A percentile compares a stretch with the other conserved stretches of the same genome.
phyloP scores from a whole-genome alignment of 2,888 invertebrate species.

The Boloria selene region DNA sequence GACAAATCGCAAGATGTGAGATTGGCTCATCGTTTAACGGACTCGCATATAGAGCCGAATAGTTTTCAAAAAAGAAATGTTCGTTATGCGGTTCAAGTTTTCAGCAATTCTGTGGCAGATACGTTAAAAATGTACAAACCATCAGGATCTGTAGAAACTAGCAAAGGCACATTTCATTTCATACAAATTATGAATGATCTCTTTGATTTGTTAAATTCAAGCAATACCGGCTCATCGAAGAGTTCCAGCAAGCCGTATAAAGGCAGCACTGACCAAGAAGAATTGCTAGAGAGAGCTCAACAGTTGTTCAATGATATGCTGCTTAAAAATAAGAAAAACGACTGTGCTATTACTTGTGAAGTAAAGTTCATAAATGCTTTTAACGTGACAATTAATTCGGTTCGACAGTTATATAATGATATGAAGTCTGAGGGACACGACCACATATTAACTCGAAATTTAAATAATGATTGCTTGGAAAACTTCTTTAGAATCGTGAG shows the following conservation, averaged over 20 bases:
- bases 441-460: not conserved
- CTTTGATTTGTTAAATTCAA: too few species aligned
- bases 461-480: not conserved
- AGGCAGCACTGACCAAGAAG: too few species aligned
- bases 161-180: too few species aligned
- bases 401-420: not conserved
- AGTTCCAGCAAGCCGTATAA: too few species aligned
- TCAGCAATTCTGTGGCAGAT: not conserved
- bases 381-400: not conserved
- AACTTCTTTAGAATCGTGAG: too few species aligned
- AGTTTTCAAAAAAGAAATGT: not conserved
- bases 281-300: too few species aligned
- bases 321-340: too few species aligned
- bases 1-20: not conserved
- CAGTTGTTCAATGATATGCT: too few species aligned
- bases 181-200: too few species aligned
- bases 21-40: not conserved
- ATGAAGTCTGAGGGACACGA: not conserved
- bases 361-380: not conserved
- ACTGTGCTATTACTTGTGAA: not conserved
- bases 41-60: not conserved
- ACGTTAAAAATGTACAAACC: not conserved
- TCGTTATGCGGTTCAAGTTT: conserved; percentile 1
- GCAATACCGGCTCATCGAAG: too few species aligned
- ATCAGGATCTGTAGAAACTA: not conserved